Percentiles rank a stretch among this genome's conserved stretches.
These are phyloP conservation scores for Axinella damicornis DNA, from an alignment of 37 sponge, comb jelly and placozoan species.

Conservation along the genomic window DNA sequence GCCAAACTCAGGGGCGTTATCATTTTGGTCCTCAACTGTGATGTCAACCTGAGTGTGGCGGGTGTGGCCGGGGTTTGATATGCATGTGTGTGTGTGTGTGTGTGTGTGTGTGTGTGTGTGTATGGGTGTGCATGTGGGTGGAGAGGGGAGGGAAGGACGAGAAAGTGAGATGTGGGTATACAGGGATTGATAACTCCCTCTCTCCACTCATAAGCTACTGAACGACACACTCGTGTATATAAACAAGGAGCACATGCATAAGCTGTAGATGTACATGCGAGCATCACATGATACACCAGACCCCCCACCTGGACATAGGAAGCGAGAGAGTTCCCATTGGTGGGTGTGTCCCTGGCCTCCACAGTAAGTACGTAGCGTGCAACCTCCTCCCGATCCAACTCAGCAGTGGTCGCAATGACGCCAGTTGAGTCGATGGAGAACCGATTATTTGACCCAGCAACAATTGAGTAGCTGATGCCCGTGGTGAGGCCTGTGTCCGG, in stretches of 20 bases:
- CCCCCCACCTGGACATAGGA: conserved; percentile 46
- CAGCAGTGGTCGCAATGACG: background rate
- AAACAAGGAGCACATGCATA: too few species aligned
- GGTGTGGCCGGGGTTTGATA: too few species aligned
- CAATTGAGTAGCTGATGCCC: conserved; percentile 22
- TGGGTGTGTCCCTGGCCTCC: conserved; percentile 34
- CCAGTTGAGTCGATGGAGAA: conserved; percentile 53
- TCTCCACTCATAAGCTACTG: too few species aligned
- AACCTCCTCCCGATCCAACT: conserved; percentile 40
- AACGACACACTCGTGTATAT: too few species aligned
- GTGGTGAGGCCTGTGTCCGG: background rate
- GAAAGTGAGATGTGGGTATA: too few species aligned
- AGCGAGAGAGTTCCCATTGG: background rate
- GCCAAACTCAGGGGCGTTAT: conserved; percentile 45
- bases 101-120: too few species aligned
- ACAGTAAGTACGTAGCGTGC: conserved; percentile 47
- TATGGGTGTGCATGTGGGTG: background rate
- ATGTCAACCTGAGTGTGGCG: conserved; percentile 42
- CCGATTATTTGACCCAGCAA: background rate
- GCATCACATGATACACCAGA: too few species aligned
- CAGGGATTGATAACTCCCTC: too few species aligned
- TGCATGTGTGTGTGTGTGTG: too few species aligned
- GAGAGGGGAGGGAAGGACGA: too few species aligned
- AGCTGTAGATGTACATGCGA: too few species aligned
- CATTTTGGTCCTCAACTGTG: conserved; percentile 56